Conservation (phyloP, 2,797 vertebrate genomes). For the Melanotaenia parkinsoni region DNA sequence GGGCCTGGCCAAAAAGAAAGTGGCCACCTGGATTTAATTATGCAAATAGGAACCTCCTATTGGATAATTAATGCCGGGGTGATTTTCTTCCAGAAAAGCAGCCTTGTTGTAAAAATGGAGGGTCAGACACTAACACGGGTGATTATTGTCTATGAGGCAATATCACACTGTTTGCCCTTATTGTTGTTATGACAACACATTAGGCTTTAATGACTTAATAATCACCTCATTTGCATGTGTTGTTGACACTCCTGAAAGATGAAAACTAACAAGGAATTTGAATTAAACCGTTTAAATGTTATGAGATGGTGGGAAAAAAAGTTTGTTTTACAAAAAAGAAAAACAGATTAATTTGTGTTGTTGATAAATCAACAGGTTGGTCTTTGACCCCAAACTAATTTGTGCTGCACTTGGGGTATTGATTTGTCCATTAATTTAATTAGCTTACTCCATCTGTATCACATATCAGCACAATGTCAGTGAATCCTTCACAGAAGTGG, state of each 20-base stretch:
- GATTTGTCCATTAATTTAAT: constrained; percentile 8
- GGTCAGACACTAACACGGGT: not conserved
- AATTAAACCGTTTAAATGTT: not conserved
- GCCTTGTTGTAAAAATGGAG: not conserved
- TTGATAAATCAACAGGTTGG: not conserved
- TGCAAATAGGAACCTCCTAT: too few species aligned
- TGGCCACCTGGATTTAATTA: too few species aligned
- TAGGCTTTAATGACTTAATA: constrained; percentile 4
- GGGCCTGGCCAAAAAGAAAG: too few species aligned
- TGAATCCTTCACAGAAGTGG: not conserved
- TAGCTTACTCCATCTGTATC: constrained; percentile 1
- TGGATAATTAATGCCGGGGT: not conserved
- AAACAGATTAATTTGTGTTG: not conserved
- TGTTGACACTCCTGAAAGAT: not conserved
- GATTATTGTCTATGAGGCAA: not conserved
- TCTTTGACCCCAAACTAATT: constrained; percentile 2
- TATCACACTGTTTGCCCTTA: not conserved
- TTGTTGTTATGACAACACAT: not conserved
- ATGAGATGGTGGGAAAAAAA: not conserved
- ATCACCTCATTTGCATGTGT: constrained; percentile 3
- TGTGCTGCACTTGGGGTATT: not conserved
- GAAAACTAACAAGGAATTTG: not conserved
- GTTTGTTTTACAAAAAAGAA: not conserved
- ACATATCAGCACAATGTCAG: not conserved
- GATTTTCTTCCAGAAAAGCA: not conserved